Conservation (phyloP, 2,113 vertebrate species). For the Tragelaphus strepsiceros region DNA sequence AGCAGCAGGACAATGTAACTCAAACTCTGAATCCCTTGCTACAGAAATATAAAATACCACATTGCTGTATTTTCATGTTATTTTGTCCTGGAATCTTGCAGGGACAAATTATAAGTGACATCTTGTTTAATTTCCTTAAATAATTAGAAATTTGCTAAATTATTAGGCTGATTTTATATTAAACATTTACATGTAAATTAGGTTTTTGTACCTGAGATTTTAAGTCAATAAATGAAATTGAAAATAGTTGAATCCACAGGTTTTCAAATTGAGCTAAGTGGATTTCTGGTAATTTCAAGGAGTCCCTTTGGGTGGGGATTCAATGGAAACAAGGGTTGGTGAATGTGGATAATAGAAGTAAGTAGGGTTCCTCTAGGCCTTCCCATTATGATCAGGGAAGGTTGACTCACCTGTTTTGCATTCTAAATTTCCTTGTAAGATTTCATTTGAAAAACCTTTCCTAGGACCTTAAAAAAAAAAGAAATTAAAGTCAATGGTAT, state of each 20-base stretch:
- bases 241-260: not conserved
- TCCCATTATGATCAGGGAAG: not conserved
- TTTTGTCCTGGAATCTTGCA: not conserved
- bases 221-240: not conserved
- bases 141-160: not conserved
- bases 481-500: not conserved
- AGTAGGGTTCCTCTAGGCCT: not conserved
- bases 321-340: not conserved
- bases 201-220: not conserved
- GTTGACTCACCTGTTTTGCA: not conserved
- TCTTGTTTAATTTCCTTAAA: not conserved
- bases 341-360: not conserved
- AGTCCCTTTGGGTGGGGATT: not conserved
- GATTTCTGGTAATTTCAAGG: not conserved
- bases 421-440: not conserved
- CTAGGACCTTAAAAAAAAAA: not conserved
- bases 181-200: constrained; percentile 3
- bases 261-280: not conserved
- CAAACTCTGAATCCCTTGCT: not conserved
- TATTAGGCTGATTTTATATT: not conserved
- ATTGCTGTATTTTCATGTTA: not conserved
- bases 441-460: not conserved
- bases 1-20: not conserved
- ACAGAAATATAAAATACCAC: not conserved
- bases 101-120: not conserved